Evolutionary conservation across 2,113 vertebrate species (phyloP), one percentile per base, ranked within the genome.

Genomic region (Seriola rivoliana): DNA sequence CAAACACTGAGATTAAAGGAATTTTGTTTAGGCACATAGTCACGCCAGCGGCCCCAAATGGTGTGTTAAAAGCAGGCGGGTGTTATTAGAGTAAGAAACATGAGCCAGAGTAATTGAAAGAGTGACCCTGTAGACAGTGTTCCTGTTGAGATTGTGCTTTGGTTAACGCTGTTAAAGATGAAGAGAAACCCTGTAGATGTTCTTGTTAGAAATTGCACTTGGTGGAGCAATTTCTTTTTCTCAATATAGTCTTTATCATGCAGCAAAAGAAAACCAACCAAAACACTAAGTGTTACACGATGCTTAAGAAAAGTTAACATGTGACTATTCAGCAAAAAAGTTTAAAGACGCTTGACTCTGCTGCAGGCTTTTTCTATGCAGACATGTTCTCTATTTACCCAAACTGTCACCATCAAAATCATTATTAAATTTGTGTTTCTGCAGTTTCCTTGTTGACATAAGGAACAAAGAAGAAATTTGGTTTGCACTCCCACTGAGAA

Each of bases 31-130:
- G 74, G 46, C 65, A 69, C 63, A 59, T 50, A 63, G 69, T 65
- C 40, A 50, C 42, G 55, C 64, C 78, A 48, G 69, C 55, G 55
- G 72, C 72, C 82, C 67, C 63, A 76, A 77, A 76, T 34, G 77
- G 64, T 42, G 14, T 77, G 72, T 57, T 91, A 68, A 85, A 92
- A 80, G 83, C 83, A 87, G 63, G 34, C 32, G 17, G 58, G 38
- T 87, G 70, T 79, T 90, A 87, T 77, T 89, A 77, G 69, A 71
- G 78, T 32, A 72, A 77, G 78, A 89, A 84, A 85, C 78, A 88
- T 71, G 69, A 82, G 72, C 78, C 40, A 44, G n/a, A 73, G 75
- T 74, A 90, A 91, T 88, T 88, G 75, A 93, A 92, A 87, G 75
- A 88, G 71, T 59, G 84, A 78, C 71, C 77, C 80, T 58, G 80